These are phyloP conservation scores for Hymenopus coronatus DNA, from an alignment of 2,888 invertebrate genomes.

Conservation along the genomic window DNA sequence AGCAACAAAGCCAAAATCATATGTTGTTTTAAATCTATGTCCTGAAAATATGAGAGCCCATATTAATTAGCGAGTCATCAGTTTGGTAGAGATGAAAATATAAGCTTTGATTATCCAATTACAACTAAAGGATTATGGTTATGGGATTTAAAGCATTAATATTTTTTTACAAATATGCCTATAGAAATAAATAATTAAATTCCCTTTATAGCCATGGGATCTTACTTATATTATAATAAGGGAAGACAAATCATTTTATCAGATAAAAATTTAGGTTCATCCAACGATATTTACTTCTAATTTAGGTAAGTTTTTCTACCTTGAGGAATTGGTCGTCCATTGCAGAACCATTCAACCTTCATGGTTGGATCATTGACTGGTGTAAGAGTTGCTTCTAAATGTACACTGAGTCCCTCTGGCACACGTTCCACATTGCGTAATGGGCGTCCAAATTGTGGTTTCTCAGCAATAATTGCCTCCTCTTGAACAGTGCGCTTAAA, in stretches of 20 bases:
- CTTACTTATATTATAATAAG: too few relatives aligned
- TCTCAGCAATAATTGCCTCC: slow-evolving; percentile 74
- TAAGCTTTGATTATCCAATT: too few relatives aligned
- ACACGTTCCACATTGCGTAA: slow-evolving; percentile 79
- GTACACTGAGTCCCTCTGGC: slow-evolving; percentile 83
- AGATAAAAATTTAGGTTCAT: too few relatives aligned
- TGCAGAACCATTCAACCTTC: slow-evolving; percentile 97
- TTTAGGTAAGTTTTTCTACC: slow-evolving; percentile 43
- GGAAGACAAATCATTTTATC: too few relatives aligned
- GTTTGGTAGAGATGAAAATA: too few relatives aligned
- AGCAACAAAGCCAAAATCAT: slow-evolving; percentile 97
- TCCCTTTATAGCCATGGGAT: too few relatives aligned
- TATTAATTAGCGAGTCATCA: neutral
- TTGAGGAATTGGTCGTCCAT: slow-evolving; percentile 88
- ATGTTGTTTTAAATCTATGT: slow-evolving; percentile 92
- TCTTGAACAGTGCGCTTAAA: slow-evolving; percentile 70
- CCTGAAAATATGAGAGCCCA: slow-evolving; percentile 47
- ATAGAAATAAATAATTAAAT: too few relatives aligned
- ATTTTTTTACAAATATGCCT: too few relatives aligned
- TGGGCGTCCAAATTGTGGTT: slow-evolving; percentile 86
- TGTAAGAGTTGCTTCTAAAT: slow-evolving; percentile 90
- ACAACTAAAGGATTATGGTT: too few relatives aligned
- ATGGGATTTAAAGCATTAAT: too few relatives aligned
- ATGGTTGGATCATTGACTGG: slow-evolving; percentile 98
- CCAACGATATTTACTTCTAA: too few relatives aligned